Evolutionary conservation across 1,140 invertebrate species (phyloP), one percentile per base, ranked within the genome.

Genomic region (Cydia strobilella): DNA sequence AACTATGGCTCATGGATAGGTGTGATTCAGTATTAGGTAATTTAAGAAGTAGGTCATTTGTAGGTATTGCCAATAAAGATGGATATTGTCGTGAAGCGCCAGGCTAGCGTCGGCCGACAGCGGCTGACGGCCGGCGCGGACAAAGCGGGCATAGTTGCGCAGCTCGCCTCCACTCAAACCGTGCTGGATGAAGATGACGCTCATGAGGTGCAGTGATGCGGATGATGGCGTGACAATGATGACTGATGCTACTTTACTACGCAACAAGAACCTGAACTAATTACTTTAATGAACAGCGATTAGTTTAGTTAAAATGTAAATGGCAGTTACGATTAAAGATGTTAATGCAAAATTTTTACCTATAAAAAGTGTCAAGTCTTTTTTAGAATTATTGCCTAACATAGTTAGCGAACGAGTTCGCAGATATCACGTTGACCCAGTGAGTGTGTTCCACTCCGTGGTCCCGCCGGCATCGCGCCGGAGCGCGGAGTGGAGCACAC

Each of bases 321-420:
- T 92, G 90, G 89, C 90, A 92, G 90, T 92, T 84, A 80, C 81
- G 78, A 87, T 87, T 86, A 84, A 83, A 84, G 88, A 90, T 83
- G 77, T 82, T 54, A 88, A 88, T 90, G 90, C 89, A 88, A 91
- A 88, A 87, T 83, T 89, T 90, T 91, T 82, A 87, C 80, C 89
- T 92, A 92, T 89, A 91, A 89, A 90, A 92, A 88, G 83, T 84
- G 78, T 87, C 78, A 92, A 92, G 90, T 92, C 89, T 92, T 91
- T 76, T 83, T 88, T 88, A 85, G 80, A 84, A 82, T 85, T 87
- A 87, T 87, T 87, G 84, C 84, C 85, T 87, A 87, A 82, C 73
- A 75, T 78, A 76, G n/a, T n/a, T 73, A 73, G 74, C 78, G 77
- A 65, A 74, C 63, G 69, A 69, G 66, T 77, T 59, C 74, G 66